These are phyloP conservation scores for Mormyrus proboscirostris DNA, from an alignment of 2,797 vertebrate genomes.

Conservation along the genomic window DNA sequence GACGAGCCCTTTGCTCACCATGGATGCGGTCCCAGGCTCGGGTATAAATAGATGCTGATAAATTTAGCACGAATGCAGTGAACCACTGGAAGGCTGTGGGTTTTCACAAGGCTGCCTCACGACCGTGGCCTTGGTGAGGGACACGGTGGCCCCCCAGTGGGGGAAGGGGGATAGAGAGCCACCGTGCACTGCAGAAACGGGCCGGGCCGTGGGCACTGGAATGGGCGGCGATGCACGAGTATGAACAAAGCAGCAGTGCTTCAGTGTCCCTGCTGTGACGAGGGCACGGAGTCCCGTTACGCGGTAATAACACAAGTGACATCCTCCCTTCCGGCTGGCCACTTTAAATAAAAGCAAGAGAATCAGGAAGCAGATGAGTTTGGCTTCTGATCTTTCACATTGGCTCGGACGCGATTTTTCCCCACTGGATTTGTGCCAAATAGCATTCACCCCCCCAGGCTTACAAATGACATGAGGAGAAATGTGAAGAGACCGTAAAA, in stretches of 20 bases:
- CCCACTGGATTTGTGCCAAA: neutral
- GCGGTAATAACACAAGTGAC: neutral
- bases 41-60: conserved; percentile 7
- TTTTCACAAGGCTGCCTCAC: neutral
- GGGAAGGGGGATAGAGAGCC: neutral
- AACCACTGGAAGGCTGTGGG: neutral
- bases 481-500: neutral
- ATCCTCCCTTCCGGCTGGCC: neutral
- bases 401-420: neutral
- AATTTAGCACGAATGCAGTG: conserved; percentile 8
- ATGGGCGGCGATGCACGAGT: too few species aligned
- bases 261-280: neutral
- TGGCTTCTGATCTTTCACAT: neutral
- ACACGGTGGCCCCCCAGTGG: neutral
- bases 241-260: neutral
- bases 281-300: neutral
- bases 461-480: neutral
- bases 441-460: neutral
- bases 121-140: neutral
- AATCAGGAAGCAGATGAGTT: neutral
- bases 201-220: neutral
- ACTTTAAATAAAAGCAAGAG: neutral
- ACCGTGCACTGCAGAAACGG: neutral
- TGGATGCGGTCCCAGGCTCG: neutral
- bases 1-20: neutral